These are phyloP conservation scores for Drosophila barbarae DNA, from an alignment of 2,888 invertebrate species.

Conservation along the genomic window DNA sequence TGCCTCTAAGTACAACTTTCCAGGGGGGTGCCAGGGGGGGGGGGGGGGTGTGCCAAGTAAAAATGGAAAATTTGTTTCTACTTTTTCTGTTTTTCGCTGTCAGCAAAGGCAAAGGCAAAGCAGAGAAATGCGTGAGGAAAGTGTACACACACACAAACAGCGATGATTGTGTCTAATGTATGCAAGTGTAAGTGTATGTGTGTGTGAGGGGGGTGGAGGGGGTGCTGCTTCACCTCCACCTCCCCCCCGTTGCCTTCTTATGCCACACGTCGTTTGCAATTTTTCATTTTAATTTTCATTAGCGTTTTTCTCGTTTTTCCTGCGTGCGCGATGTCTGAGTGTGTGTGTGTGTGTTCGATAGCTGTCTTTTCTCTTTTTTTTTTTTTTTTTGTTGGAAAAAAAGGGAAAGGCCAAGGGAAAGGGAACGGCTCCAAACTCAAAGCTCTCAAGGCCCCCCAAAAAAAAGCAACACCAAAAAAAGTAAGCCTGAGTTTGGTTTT, in stretches of 20 bases:
- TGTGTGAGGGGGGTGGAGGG: slow-evolving; percentile 5
- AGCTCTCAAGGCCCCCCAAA: slow-evolving; percentile 13
- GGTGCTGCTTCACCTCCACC: neutral
- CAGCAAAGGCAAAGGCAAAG: slow-evolving; percentile 18
- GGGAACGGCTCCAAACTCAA: slow-evolving; percentile 1
- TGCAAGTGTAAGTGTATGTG: slow-evolving; percentile 48
- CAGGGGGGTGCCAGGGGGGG: slow-evolving; percentile 1
- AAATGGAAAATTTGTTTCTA: slow-evolving; percentile 61
- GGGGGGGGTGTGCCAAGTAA: slow-evolving; percentile 47
- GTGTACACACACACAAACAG: slow-evolving; percentile 23
- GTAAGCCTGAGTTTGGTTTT: slow-evolving; percentile 15
- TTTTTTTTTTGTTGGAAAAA: slow-evolving; percentile 3
- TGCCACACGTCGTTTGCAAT: slow-evolving; percentile 77
- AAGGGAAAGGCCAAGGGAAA: slow-evolving; percentile 2
- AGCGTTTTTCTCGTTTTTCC: slow-evolving; percentile 70
- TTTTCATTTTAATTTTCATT: slow-evolving; percentile 80
- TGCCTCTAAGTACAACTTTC: slow-evolving; percentile 26
- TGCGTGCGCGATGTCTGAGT: slow-evolving; percentile 21
- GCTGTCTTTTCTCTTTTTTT: slow-evolving; percentile 27
- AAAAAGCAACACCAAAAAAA: neutral
- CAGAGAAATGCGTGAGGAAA: slow-evolving; percentile 44
- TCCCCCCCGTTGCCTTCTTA: slow-evolving; percentile 29
- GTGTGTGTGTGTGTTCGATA: slow-evolving; percentile 39
- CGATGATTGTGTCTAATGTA: slow-evolving; percentile 66
- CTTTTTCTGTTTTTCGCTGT: slow-evolving; percentile 43